phyloP scores from a whole-genome alignment of 2,113 vertebrate species.

The Ascaphus truei region DNA sequence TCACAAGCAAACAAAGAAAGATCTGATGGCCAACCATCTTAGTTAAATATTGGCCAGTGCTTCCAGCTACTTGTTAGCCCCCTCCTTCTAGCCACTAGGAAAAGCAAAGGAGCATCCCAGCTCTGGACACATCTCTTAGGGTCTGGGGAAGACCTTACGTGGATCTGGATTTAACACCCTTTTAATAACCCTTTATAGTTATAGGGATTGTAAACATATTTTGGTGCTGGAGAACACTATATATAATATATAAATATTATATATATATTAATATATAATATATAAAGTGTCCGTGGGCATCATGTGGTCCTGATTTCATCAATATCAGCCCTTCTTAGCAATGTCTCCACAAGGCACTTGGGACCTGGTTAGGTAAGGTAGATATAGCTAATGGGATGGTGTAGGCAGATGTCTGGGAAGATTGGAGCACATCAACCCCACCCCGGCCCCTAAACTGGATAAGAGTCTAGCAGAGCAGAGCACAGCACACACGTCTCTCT shows the following conservation, averaged over 20 bases:
- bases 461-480: background rate
- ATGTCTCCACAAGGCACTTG: background rate
- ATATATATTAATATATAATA: too few species aligned
- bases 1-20: conserved; percentile 88
- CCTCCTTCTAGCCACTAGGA: background rate
- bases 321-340: background rate
- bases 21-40: conserved; percentile 68
- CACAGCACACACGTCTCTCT: background rate
- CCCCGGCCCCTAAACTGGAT: background rate
- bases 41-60: conserved; percentile 83
- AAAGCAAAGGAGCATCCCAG: conserved; percentile 14
- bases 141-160: too few species aligned
- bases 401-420: conserved; percentile 1
- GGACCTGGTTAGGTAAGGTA: background rate
- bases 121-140: background rate
- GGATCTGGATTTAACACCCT: too few species aligned
- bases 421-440: background rate
- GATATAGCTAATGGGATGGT: background rate
- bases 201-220: too few species aligned
- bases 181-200: too few species aligned
- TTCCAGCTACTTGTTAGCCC: conserved; percentile 67
- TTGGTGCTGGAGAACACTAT: too few species aligned
- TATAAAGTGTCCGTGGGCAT: background rate
- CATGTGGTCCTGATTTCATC: background rate
- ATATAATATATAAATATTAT: too few species aligned